phyloP scores from a whole-genome alignment of 2,113 vertebrate genomes.

The Odocoileus hemionus region DNA sequence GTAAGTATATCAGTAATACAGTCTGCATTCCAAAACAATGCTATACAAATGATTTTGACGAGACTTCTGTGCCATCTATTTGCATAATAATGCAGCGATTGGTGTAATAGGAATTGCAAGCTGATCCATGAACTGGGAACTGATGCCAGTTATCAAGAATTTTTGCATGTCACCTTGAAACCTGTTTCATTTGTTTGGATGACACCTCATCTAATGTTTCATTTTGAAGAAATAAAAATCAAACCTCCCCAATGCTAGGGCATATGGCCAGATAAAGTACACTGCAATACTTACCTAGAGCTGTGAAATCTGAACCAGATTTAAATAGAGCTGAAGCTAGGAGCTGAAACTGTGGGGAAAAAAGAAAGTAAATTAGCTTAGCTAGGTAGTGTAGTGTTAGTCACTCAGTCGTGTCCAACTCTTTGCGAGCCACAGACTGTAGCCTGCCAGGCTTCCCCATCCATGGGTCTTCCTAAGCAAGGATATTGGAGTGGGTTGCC shows the following conservation, averaged over 20 bases:
- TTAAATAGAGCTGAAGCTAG: slow-evolving; percentile 97
- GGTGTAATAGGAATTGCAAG: slow-evolving; percentile 53
- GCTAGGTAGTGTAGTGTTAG: not conserved
- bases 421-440: not conserved
- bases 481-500: not conserved
- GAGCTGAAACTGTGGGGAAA: slow-evolving; percentile 91
- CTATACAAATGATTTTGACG: slow-evolving; percentile 59
- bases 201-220: not conserved
- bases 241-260: not conserved
- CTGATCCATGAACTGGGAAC: not conserved
- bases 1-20: slow-evolving; percentile 54
- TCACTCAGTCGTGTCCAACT: not conserved
- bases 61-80: slow-evolving; percentile 59
- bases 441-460: not conserved
- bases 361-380: slow-evolving; percentile 43
- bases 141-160: slow-evolving; percentile 45
- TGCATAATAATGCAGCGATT: slow-evolving; percentile 14
- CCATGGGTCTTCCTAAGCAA: not conserved
- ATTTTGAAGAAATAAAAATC: slow-evolving; percentile 1
- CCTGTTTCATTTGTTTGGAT: not conserved
- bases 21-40: slow-evolving; percentile 66
- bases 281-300: slow-evolving; percentile 88
- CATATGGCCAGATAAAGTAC: not conserved
- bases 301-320: slow-evolving; percentile 95
- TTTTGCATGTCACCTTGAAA: slow-evolving; percentile 31